Percentiles rank a stretch among this genome's conserved stretches.
phyloP scores from a whole-genome alignment of 1,140 invertebrate species.

The Parasteatoda tepidariorum region DNA sequence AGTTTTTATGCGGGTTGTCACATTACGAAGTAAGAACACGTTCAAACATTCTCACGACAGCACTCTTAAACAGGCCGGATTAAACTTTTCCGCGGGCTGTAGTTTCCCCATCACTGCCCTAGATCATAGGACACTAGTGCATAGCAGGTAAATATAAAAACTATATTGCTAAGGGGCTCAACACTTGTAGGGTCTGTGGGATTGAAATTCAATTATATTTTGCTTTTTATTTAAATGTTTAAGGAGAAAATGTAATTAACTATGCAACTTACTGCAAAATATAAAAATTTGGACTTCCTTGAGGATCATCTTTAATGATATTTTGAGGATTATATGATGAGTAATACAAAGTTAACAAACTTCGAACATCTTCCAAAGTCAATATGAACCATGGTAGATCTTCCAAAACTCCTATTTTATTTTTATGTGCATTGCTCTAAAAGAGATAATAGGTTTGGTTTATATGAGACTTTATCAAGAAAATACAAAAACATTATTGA shows the following conservation, averaged over 20 bases:
- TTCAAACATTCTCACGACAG: too few relatives aligned
- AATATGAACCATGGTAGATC: conserved; percentile 32
- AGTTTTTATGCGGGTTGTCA: too few relatives aligned
- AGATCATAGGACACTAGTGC: too few relatives aligned
- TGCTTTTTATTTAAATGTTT: too few relatives aligned
- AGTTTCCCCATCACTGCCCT: neutral
- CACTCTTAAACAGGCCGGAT: too few relatives aligned
- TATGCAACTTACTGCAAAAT: conserved; percentile 36
- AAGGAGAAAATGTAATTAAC: too few relatives aligned
- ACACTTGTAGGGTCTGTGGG: too few relatives aligned
- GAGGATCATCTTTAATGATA: conserved; percentile 16
- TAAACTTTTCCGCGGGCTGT: neutral
- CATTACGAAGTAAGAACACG: too few relatives aligned
- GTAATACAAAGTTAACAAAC: conserved; percentile 19
- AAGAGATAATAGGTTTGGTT: neutral
- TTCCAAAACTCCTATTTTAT: conserved; percentile 31
- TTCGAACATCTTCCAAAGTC: conserved; percentile 12
- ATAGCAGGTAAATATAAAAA: too few relatives aligned
- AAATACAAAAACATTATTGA: neutral
- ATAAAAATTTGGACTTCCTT: conserved; percentile 12
- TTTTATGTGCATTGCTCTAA: conserved; percentile 38
- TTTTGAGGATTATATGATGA: neutral
- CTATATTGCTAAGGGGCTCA: too few relatives aligned
- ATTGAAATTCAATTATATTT: too few relatives aligned
- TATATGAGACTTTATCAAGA: neutral